These are phyloP conservation scores for Acronicta leporina DNA, from an alignment of 2,888 invertebrate species.

Conservation along the genomic window DNA sequence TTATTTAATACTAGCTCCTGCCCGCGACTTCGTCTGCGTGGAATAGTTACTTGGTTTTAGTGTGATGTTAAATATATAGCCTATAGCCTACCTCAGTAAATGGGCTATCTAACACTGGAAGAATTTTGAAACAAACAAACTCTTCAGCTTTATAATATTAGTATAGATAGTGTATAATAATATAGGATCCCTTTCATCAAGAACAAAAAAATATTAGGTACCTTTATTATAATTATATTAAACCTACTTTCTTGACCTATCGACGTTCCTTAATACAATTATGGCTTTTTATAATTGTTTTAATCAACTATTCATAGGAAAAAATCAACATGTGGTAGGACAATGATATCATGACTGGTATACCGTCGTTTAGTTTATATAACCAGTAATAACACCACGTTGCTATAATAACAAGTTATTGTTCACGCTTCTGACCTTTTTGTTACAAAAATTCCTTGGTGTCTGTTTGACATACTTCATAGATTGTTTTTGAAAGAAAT, in stretches of 20 bases:
- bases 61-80: too few species aligned
- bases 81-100: too few species aligned
- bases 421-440: conserved; percentile 65
- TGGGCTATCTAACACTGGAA: too few species aligned
- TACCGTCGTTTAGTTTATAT: conserved; percentile 57
- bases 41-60: too few species aligned
- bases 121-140: too few species aligned
- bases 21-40: too few species aligned
- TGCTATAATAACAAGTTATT: conserved; percentile 72
- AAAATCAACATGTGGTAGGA: conserved; percentile 53
- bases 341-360: conserved; percentile 46
- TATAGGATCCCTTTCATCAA: too few species aligned
- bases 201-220: too few species aligned
- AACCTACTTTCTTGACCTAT: background rate
- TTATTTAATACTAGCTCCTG: too few species aligned
- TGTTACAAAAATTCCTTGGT: conserved; percentile 49
- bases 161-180: too few species aligned
- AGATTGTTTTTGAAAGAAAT: conserved; percentile 20
- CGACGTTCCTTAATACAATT: conserved; percentile 18
- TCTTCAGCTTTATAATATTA: too few species aligned
- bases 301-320: conserved; percentile 46
- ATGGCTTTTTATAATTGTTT: conserved; percentile 33
- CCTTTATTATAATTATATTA: too few species aligned
- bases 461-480: conserved; percentile 31
- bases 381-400: conserved; percentile 52